Percentiles rank a stretch among this genome's conserved stretches.
Conservation (phyloP, 2,797 vertebrate genomes). For the Salarias fasciatus region DNA sequence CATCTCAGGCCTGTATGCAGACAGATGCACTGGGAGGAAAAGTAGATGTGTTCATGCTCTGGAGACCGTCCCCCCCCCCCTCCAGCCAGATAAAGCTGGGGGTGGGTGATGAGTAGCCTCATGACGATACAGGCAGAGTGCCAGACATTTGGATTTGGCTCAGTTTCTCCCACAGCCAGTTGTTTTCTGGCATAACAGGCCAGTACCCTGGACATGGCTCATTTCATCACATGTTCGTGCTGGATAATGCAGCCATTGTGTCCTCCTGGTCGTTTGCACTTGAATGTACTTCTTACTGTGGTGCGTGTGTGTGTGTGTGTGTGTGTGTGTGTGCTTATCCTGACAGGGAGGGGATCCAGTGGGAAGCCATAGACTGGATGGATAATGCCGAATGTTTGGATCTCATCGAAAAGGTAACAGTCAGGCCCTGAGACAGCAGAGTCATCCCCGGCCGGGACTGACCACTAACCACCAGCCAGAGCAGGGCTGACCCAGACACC, state of each 20-base stretch:
- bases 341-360: conserved; percentile 91
- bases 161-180: conserved; percentile 71
- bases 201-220: conserved; percentile 72
- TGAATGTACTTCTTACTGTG: conserved; percentile 41
- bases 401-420: conserved; percentile 90
- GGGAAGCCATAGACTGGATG: conserved; percentile 97
- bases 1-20: not conserved
- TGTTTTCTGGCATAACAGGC: conserved; percentile 72
- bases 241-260: conserved; percentile 76
- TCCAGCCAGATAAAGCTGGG: conserved; percentile 33
- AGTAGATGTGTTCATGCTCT: conserved; percentile 14
- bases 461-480: conserved; percentile 62
- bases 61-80: conserved; percentile 17
- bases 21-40: conserved; percentile 13
- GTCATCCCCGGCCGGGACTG: conserved; percentile 39
- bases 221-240: conserved; percentile 78
- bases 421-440: conserved; percentile 35
- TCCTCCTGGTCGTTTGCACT: conserved; percentile 59
- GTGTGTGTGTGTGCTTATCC: conserved; percentile 39
- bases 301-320: not conserved
- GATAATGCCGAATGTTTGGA: conserved; percentile 94
- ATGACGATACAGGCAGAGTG: conserved; percentile 30
- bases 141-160: conserved; percentile 62
- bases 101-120: conserved; percentile 38
- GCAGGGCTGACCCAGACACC: conserved; percentile 61